These are phyloP conservation scores for Capromys pilorides DNA, from an alignment of 2,797 vertebrate species.

Conservation along the genomic window DNA sequence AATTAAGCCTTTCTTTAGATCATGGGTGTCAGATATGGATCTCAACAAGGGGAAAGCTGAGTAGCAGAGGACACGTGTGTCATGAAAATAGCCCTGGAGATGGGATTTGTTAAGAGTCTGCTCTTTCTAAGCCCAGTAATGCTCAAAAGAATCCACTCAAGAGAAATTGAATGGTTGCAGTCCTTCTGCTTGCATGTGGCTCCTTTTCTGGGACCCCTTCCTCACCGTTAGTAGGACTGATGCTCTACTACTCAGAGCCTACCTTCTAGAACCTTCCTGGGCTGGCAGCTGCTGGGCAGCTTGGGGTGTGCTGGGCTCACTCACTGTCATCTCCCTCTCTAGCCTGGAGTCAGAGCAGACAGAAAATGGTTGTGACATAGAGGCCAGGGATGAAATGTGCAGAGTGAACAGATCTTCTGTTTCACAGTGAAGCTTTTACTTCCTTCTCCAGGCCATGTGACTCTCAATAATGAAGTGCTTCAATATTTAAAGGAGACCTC, in stretches of 20 bases:
- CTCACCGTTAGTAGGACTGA: neutral
- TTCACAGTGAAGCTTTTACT: neutral
- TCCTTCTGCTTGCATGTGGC: neutral
- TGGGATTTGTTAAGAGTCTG: neutral
- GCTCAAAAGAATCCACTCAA: neutral
- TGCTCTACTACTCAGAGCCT: neutral
- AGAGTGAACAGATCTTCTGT: neutral
- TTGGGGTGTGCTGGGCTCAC: neutral
- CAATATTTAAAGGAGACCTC: neutral
- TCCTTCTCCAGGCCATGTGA: neutral
- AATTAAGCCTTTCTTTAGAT: neutral
- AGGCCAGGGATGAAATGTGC: neutral
- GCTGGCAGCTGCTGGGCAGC: neutral
- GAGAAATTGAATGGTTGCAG: no score
- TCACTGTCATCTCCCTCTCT: neutral
- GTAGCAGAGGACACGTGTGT: neutral
- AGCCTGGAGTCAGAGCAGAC: neutral
- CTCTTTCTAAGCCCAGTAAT: neutral
- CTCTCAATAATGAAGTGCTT: neutral
- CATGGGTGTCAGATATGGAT: neutral
- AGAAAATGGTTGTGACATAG: neutral
- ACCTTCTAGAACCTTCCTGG: neutral
- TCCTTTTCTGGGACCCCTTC: neutral
- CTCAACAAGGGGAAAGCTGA: neutral
- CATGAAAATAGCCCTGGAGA: neutral